These are phyloP conservation scores for Drosophila lacteicornis DNA, from an alignment of 1,140 invertebrate species.

Conservation along the genomic window DNA sequence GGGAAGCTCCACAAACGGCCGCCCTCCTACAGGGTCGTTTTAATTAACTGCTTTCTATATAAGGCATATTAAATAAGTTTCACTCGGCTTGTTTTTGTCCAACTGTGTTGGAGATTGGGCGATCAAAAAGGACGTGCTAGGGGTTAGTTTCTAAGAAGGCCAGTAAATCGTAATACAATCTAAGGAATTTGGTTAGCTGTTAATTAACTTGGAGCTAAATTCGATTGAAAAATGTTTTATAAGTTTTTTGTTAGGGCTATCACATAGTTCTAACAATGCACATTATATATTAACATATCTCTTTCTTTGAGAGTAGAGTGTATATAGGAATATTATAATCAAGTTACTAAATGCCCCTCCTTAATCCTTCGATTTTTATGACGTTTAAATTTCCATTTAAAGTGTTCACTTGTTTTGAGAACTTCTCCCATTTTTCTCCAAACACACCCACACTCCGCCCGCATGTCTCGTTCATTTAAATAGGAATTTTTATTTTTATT, in stretches of 20 bases:
- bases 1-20: constrained; percentile 47
- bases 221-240: background rate
- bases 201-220: constrained; percentile 15
- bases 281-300: background rate
- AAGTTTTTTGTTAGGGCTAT: background rate
- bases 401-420: constrained; percentile 23
- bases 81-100: constrained; percentile 23
- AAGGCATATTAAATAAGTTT: constrained; percentile 56
- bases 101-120: constrained; percentile 1
- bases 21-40: constrained; percentile 55
- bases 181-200: background rate
- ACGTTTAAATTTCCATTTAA: constrained; percentile 28
- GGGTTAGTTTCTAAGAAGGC: constrained; percentile 28
- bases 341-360: background rate
- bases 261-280: background rate
- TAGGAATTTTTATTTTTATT: constrained; percentile 34
- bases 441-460: constrained; percentile 44
- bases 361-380: background rate
- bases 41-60: constrained; percentile 69
- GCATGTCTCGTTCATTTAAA: constrained; percentile 62
- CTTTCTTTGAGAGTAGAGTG: too few relatives aligned
- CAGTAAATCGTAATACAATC: background rate
- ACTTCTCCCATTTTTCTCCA: background rate
- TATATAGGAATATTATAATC: too few relatives aligned
- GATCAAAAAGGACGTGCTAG: constrained; percentile 24